Conservation (phyloP, 2,888 invertebrate genomes). For the Diarsia brunnea region DNA sequence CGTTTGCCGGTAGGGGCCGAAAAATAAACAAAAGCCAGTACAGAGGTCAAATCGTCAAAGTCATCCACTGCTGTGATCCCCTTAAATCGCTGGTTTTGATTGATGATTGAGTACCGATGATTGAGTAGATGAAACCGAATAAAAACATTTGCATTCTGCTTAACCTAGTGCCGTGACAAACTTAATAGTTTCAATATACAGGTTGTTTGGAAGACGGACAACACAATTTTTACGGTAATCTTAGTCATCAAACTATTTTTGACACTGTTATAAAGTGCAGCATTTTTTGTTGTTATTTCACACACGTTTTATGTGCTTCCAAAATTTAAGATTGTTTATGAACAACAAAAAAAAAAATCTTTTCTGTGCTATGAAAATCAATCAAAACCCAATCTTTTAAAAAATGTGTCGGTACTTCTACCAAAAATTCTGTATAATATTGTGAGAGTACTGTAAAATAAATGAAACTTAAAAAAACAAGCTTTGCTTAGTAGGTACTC, state of each 20-base stretch:
- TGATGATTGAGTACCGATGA: background rate
- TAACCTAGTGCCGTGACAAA: background rate
- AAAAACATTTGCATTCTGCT: background rate
- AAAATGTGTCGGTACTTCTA: background rate
- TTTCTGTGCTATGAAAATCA: too few species aligned
- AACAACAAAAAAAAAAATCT: background rate
- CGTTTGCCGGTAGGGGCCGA: too few species aligned
- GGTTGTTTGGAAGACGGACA: background rate
- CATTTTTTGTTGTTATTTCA: background rate
- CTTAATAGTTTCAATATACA: background rate
- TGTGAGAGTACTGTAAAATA: background rate
- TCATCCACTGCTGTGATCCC: too few species aligned
- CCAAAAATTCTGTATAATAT: background rate
- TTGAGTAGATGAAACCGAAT: background rate
- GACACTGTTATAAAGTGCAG: background rate
- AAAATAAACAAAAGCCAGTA: too few species aligned
- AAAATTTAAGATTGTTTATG: background rate
- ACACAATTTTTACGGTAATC: background rate
- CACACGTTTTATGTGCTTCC: background rate
- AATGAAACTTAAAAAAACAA: too few species aligned
- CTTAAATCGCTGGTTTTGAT: background rate
- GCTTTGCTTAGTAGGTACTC: too few species aligned
- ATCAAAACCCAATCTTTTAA: background rate
- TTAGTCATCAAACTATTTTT: background rate
- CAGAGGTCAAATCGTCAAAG: too few species aligned